Conservation (phyloP, 2,797 vertebrate species). For the Carapus acus region DNA sequence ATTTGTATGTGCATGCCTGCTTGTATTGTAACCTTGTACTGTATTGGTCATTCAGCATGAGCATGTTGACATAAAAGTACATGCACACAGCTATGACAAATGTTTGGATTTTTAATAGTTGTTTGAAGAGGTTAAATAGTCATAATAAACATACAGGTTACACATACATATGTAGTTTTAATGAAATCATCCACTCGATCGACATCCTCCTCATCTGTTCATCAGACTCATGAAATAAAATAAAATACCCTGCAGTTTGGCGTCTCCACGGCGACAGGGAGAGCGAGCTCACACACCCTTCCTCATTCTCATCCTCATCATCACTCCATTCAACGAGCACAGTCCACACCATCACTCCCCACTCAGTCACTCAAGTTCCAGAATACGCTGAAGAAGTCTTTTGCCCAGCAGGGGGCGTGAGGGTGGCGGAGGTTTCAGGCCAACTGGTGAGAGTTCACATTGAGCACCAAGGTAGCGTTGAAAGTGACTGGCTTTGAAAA, state of each 20-base stretch:
- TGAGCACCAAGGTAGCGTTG: slow-evolving; percentile 52
- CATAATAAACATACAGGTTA: slow-evolving; percentile 71
- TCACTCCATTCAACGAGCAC: slow-evolving; percentile 13
- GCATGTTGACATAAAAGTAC: slow-evolving; percentile 4
- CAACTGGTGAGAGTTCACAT: slow-evolving; percentile 39
- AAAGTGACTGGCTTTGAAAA: slow-evolving; percentile 36
- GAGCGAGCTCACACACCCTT: slow-evolving; percentile 27
- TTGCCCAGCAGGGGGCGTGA: slow-evolving; percentile 6
- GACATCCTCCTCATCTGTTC: slow-evolving; percentile 34
- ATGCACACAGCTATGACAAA: slow-evolving; percentile 58
- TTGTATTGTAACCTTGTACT: no score
- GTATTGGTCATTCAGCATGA: no score
- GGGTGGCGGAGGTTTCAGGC: slow-evolving; percentile 16
- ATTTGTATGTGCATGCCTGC: no score
- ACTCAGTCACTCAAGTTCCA: slow-evolving; percentile 33
- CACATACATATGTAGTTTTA: slow-evolving; percentile 52
- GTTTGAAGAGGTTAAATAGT: slow-evolving; percentile 67
- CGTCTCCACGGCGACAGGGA: neutral
- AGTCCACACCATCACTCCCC: slow-evolving; percentile 17
- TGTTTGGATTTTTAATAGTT: slow-evolving; percentile 66
- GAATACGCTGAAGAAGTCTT: slow-evolving; percentile 40
- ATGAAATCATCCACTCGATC: slow-evolving; percentile 56
- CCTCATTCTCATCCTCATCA: slow-evolving; percentile 1
- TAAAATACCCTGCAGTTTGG: slow-evolving; percentile 24
- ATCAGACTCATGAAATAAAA: slow-evolving; percentile 32